Conservation (phyloP, 2,797 vertebrate species). For the Carapus acus region DNA sequence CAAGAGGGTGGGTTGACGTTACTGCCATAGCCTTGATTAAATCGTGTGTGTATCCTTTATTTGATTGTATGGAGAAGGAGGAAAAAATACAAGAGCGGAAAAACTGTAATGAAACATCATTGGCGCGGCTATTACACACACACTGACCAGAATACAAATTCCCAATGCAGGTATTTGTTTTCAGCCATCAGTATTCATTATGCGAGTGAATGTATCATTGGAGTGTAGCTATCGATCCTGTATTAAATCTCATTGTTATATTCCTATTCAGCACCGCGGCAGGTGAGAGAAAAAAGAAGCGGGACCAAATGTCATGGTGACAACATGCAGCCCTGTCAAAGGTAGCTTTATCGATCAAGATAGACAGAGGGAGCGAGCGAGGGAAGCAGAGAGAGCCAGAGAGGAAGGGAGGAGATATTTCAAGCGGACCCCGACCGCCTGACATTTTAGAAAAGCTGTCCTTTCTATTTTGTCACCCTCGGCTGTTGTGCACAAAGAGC, state of each 20-base stretch:
- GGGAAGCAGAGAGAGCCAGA: not conserved
- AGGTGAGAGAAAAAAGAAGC: conserved; percentile 48
- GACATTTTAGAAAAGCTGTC: conserved; percentile 70
- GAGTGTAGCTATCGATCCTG: conserved; percentile 66
- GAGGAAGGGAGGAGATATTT: conserved; percentile 47
- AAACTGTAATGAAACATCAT: conserved; percentile 65
- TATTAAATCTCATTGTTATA: conserved; percentile 70
- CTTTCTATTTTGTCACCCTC: conserved; percentile 61
- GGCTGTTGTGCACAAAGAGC: conserved; percentile 63
- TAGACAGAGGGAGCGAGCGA: conserved; percentile 45
- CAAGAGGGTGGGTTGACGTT: conserved; percentile 58
- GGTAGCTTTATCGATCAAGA: conserved; percentile 73
- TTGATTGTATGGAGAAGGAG: conserved; percentile 61
- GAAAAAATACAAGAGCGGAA: conserved; percentile 50
- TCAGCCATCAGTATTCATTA: conserved; percentile 68
- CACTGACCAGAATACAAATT: conserved; percentile 63
- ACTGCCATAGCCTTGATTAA: conserved; percentile 63
- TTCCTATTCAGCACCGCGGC: conserved; percentile 62
- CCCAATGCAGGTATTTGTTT: conserved; percentile 64
- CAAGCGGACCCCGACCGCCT: conserved; percentile 60
- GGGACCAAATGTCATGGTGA: conserved; percentile 72
- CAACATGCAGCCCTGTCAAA: conserved; percentile 70
- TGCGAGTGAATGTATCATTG: conserved; percentile 63
- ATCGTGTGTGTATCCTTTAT: conserved; percentile 65
- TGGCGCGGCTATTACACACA: conserved; percentile 48